Evolutionary conservation across 2,113 vertebrate genomes (phyloP), one percentile per base, ranked within the genome.

Genomic region (Hippocampus zosterae): DNA sequence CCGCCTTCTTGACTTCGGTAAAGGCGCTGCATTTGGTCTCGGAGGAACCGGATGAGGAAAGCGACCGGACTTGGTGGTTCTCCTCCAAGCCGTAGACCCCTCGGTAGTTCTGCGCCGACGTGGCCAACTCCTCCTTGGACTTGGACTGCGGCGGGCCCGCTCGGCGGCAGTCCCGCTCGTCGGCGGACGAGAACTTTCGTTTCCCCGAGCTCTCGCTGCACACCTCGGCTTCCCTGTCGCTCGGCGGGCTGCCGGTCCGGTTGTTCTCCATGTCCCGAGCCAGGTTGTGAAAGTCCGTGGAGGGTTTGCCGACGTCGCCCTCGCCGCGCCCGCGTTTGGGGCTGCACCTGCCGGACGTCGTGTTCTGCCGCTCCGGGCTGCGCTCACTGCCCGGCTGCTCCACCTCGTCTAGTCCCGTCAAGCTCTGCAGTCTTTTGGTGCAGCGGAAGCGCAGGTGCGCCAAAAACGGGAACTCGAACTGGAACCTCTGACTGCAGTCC

Each of bases 271-370:
- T 89, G 79, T 98, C 96, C 65, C 96, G 80, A 56, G 96, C 96
- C 71, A 98, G 85, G 85, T 97, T 98, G 68, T 98, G 96, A 78
- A 98, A 98, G 92, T 98, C 96, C 50, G 94, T 98, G 72, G 95
- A 94, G 0, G 96, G 96, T 81, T 96, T 98, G 53, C 72, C 86
- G 48, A 67, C 67, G 61, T 93, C 92, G 50, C 86, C 90, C 41
- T 93, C 84, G 2, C 93, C 83, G 44, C 85, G 87, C 81, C 84
- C 91, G 76, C 81, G 81, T 81, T 90, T 95, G 1, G 88, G 92
- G 77, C 88, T 93, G 81, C 83, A 81, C 60, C 90, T 79, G 75
- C 80, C 75, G 1, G 83, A 83, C 66, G 83, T 91, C 3, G 79
- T 74, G 81, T 79, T 91, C 5, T 87, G 68, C 25, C 82, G 85